Evolutionary conservation across 2,113 vertebrate genomes (phyloP), one percentile per base, ranked within the genome.

Genomic region (Oxyura jamaicensis): DNA sequence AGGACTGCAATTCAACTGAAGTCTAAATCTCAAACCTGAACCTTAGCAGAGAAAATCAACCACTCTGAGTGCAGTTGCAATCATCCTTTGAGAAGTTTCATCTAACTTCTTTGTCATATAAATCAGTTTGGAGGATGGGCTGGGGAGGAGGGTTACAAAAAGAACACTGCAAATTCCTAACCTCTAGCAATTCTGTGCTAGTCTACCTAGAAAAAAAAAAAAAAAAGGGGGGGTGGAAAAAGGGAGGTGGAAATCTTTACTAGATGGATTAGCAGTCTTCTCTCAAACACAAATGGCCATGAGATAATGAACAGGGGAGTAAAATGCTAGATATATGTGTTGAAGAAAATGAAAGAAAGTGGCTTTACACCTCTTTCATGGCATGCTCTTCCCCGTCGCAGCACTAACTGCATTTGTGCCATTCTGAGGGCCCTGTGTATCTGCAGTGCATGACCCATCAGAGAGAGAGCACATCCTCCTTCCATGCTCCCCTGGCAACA

Each of bases 371-470:
- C n/a, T 46, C 36, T 52, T 31, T 14, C 36, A 33, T 14, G 36
- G 2, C 1, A 13, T 2, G 11, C 10, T 75, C 20, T 44, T 73
- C 29, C 15, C 13, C 7, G 13, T 26, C 2, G 0, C 59, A 52
- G 42, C 18, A 55, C 21, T 13, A 26, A 17, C 72, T 13, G 4
- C 5, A 0, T 33, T 21, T 42, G 4, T 36, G 36, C 65, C 41
- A 42, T 18, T 77, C n/a, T 21, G 19, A 62, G 19, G 12, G 13
- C 8, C 35, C 41, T 17, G 11, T 21, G 20, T 14, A n/a, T 13
- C 55, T 69, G 31, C 15, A 33, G 20, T 11, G 11, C 16, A 31
- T 59, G 53, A 20, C 10, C 19, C 46, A 56, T n/a, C 39, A 26
- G 1, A 7, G 17, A 29, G 10, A 58, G 14, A 6, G 2, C 39